Base-by-base conservation (phyloP, 2,113 vertebrate genomes). In the Edolisoma coerulescens region DNA sequence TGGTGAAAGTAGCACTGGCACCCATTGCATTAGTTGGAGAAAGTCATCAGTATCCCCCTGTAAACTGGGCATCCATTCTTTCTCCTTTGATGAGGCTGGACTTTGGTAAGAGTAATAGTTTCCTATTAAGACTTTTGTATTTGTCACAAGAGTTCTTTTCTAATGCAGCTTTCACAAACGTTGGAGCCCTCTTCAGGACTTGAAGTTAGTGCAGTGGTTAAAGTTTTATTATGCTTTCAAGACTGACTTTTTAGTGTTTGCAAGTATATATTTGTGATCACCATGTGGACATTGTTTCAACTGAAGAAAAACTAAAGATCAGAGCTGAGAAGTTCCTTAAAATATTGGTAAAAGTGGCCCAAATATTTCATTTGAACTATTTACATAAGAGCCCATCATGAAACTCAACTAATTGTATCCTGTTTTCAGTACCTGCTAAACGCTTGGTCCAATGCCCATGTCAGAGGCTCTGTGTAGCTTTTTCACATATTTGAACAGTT, bases 71-170 rank as follows among this genome's bases (percentile, higher is more conserved):
- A 19, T 97, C 98, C 1, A 81, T 99, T 68, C 98, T 99, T 75
- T 99, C 99, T 65, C 99, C 99, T 75, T 98, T 99, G 53, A 99
- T 99, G 99, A 99, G 99, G 45, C 98, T 99, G 30, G 97, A 98
- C 94, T 99, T 99, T 49, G 99, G 99, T 99, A 98, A 98, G 85
- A 80, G 77, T 37, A 61, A 19, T 56, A 69, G 9, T 35, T 86
- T 89, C 84, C 13, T 90, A 2, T 57, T 69, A 21, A 35, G 30
- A 64, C 74, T 74, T 59, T 32, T 32, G 13, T 28, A 77, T 33
- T 84, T 56, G 21, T 71, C 49, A n/a, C 54, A 27, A 56, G 30
- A 52, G 16, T 27, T 63, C 28, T 84, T 45, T 45, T 26, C 14
- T 65, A 65, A 63, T 39, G 35, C 33, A 47, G 39, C 47, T 70